Percentiles rank a stretch among this genome's conserved stretches.
Evolutionary conservation across 2,888 invertebrate genomes (phyloP).

Genomic region (Tetragonisca angustula): DNA sequence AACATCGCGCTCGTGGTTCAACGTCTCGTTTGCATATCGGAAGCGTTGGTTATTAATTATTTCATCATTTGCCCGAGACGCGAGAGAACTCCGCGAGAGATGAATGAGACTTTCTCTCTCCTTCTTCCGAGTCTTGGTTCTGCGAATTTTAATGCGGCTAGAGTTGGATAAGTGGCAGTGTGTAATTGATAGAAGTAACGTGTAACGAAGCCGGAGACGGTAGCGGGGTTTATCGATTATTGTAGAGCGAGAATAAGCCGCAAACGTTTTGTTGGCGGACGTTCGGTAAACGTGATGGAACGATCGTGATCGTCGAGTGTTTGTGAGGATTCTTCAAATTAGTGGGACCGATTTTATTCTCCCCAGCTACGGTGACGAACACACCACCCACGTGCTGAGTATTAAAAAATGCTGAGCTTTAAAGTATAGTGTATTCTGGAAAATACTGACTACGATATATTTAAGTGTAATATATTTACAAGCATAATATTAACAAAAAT

Average conservation of each 20-base stretch:
- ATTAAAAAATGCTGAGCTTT: no score
- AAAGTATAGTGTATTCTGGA: no score
- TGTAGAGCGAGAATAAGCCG: background rate
- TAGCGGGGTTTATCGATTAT: background rate
- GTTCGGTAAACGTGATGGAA: background rate
- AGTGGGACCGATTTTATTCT: no score
- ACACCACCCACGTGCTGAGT: no score
- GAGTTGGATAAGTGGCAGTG: background rate
- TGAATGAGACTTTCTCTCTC: background rate
- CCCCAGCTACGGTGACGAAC: no score
- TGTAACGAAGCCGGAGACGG: background rate
- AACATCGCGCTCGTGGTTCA: background rate
- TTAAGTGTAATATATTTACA: no score
- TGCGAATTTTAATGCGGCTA: background rate
- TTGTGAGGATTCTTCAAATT: background rate
- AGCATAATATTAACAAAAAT: no score
- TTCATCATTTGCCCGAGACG: background rate
- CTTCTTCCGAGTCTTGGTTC: background rate
- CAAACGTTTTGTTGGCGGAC: background rate
- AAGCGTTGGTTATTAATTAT: background rate
- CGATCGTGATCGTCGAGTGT: background rate
- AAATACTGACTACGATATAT: no score
- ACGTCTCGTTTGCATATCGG: background rate
- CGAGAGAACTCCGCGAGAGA: background rate
- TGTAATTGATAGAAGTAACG: slow-evolving; percentile 1